Percentiles rank a stretch among this genome's conserved stretches.
Evolutionary conservation across 2,113 vertebrate genomes (phyloP).

Genomic region (Riparia riparia): DNA sequence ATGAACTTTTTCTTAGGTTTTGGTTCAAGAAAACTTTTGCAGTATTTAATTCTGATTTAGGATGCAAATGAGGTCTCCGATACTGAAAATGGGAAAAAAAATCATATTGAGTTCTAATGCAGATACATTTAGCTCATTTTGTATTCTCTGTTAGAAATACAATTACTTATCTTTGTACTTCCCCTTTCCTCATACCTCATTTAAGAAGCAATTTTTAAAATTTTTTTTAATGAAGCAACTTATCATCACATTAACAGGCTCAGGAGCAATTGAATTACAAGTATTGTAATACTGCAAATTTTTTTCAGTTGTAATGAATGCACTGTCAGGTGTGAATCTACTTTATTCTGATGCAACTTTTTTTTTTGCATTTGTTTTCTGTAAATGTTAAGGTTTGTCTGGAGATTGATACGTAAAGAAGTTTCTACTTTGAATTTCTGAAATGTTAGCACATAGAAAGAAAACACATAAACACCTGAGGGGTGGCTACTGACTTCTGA

Average conservation of each 20-base stretch:
- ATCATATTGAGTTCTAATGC: background rate
- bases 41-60: background rate
- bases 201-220: conserved; percentile 17
- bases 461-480: background rate
- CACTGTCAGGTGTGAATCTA: background rate
- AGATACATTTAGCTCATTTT: background rate
- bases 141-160: background rate
- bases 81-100: background rate
- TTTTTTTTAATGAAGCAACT: conserved; percentile 33
- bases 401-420: background rate
- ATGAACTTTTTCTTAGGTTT: background rate
- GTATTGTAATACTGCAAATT: background rate
- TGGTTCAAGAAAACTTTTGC: background rate
- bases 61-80: background rate
- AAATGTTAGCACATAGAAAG: background rate
- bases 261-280: background rate
- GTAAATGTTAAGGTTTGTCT: background rate
- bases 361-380: background rate
- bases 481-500: background rate
- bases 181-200: background rate
- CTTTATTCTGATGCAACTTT: background rate
- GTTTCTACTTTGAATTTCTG: background rate
- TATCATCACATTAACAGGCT: conserved; percentile 19
- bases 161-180: background rate
- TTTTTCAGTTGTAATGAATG: background rate